Conservation (phyloP, 53 echinoderm and acorn worm genomes). For the Patiria pectinifera region DNA sequence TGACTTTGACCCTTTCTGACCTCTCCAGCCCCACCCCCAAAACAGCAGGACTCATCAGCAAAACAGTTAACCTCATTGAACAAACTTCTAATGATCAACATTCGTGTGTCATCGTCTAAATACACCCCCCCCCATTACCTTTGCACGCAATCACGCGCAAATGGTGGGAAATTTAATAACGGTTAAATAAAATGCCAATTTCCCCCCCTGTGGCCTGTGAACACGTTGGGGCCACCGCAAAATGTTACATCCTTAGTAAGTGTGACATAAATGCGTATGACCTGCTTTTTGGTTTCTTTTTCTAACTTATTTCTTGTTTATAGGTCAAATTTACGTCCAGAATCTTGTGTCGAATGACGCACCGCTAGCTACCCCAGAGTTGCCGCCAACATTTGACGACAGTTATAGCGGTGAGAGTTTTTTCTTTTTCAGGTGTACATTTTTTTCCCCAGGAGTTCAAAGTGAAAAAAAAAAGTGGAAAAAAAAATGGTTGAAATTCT, state of each 20-base stretch:
- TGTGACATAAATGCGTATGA: neutral
- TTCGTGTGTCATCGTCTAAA: neutral
- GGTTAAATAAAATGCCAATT: neutral
- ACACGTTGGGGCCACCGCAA: neutral
- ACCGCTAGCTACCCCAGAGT: slow-evolving; percentile 15
- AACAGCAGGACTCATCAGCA: neutral
- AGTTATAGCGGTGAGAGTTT: slow-evolving; percentile 73
- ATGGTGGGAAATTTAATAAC: slow-evolving; percentile 4
- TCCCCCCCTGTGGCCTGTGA: neutral
- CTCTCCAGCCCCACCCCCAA: neutral
- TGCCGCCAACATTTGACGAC: slow-evolving; percentile 45
- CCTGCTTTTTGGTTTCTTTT: slow-evolving; percentile 3
- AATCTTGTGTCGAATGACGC: neutral
- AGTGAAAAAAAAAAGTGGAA: too few relatives aligned
- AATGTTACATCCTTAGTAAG: neutral
- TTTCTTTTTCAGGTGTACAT: neutral
- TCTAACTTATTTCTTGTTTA: too few relatives aligned
- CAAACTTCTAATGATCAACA: neutral
- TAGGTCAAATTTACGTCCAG: slow-evolving; percentile 60
- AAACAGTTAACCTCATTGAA: neutral
- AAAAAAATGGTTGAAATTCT: too few relatives aligned
- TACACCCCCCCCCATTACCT: too few relatives aligned
- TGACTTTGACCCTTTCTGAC: neutral
- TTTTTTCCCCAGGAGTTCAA: too few relatives aligned
- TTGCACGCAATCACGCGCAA: neutral